phyloP scores from a whole-genome alignment of 2,797 vertebrate genomes.

The Pantherophis vulpinus region DNA sequence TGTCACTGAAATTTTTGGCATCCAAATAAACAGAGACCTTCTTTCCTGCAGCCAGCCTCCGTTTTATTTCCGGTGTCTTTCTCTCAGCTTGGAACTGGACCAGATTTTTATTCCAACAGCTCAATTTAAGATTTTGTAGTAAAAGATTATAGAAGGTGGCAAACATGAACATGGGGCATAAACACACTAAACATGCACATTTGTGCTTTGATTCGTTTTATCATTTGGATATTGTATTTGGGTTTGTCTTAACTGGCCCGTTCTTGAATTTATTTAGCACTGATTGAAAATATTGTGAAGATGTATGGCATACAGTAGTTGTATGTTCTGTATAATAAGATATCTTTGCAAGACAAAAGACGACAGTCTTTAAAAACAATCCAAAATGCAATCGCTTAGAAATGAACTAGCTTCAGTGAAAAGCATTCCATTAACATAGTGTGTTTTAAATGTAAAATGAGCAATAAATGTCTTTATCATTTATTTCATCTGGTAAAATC shows the following conservation, averaged over 20 bases:
- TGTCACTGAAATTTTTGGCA: no score
- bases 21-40: no score
- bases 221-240: not conserved
- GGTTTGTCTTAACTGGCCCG: not conserved
- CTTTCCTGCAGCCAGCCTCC: no score
- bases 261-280: not conserved
- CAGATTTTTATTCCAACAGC: no score
- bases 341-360: not conserved
- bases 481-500: constrained; percentile 21
- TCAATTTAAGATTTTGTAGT: not conserved
- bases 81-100: no score
- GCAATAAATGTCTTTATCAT: constrained; percentile 49
- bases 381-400: not conserved
- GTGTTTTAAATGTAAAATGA: not conserved
- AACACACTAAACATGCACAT: not conserved
- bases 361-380: not conserved
- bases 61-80: no score
- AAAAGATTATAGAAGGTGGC: not conserved
- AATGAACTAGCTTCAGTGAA: not conserved
- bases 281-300: not conserved
- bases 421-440: not conserved
- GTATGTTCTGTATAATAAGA: not conserved
- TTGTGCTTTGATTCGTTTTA: not conserved
- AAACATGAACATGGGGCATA: not conserved
- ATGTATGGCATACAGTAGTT: not conserved